Conservation (phyloP, 2,113 vertebrate genomes). For the Phaethornis superciliosus region DNA sequence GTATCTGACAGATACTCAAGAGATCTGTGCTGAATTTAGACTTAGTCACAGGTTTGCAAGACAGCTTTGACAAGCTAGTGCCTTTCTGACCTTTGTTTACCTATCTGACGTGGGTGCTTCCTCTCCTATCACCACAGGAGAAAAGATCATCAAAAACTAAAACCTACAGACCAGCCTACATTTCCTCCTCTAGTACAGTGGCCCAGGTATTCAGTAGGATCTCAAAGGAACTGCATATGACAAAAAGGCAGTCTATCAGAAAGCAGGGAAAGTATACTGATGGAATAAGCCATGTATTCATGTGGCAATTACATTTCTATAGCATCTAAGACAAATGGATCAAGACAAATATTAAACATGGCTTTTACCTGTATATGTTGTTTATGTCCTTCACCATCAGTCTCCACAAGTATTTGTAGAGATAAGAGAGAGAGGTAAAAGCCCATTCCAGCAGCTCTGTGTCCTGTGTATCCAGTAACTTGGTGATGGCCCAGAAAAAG, state of each 20-base stretch:
- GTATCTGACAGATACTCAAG: not conserved
- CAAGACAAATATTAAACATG: not conserved
- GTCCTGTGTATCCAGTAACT: slow-evolving; percentile 91
- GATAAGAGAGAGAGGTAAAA: slow-evolving; percentile 93
- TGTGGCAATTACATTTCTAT: not conserved
- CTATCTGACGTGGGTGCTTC: not conserved
- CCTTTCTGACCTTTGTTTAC: not conserved
- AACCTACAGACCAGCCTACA: not conserved
- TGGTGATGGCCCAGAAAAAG: slow-evolving; percentile 89
- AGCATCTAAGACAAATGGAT: not conserved
- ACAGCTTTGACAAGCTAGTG: not conserved
- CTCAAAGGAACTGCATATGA: not conserved
- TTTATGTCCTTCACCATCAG: slow-evolving; percentile 94
- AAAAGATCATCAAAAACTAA: not conserved
- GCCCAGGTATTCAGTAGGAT: not conserved
- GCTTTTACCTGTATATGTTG: slow-evolving; percentile 89
- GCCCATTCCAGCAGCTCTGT: slow-evolving; percentile 93
- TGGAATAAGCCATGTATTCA: not conserved
- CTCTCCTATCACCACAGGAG: not conserved
- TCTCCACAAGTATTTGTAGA: slow-evolving; percentile 97
- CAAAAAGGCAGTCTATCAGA: not conserved
- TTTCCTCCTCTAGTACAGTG: not conserved
- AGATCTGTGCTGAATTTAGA: not conserved
- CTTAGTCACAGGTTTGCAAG: not conserved
- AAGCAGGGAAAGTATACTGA: not conserved